A percentile compares a stretch with the other conserved stretches of the same genome.
Evolutionary conservation across 2,113 vertebrate genomes (phyloP).

Genomic region (Theristicus caerulescens): DNA sequence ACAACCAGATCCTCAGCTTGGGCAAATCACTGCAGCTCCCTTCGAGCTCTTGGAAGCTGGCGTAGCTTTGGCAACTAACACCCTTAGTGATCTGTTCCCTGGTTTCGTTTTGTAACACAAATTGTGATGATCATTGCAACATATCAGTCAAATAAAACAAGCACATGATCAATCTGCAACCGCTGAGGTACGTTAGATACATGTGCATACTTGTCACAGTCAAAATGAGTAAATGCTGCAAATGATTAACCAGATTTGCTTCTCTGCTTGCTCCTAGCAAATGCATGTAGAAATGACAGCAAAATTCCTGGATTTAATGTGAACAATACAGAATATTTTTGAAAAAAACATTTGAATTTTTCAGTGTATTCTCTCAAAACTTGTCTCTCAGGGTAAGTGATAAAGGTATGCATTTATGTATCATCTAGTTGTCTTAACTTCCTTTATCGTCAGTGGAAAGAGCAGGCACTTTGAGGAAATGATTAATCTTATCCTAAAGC

Average conservation of each 20-base stretch:
- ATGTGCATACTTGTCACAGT: neutral
- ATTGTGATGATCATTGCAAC: neutral
- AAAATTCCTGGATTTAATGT: neutral
- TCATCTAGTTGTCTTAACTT: neutral
- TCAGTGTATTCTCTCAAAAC: neutral
- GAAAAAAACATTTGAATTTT: neutral
- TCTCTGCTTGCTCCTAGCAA: neutral
- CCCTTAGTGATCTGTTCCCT: neutral
- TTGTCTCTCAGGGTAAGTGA: neutral
- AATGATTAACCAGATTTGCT: neutral
- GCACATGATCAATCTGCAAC: neutral
- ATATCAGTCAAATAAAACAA: neutral
- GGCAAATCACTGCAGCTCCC: neutral
- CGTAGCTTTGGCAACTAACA: neutral
- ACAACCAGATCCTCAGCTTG: neutral
- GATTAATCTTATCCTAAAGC: conserved; percentile 30
- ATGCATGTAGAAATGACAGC: neutral
- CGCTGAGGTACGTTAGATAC: neutral
- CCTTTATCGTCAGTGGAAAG: neutral
- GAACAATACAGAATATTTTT: neutral
- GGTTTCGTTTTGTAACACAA: neutral
- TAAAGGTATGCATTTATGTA: neutral
- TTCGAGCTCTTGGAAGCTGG: neutral
- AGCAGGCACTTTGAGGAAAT: neutral
- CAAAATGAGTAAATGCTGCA: neutral